Conservation (phyloP, 2,113 vertebrate species). For the Cranoglanis bouderius region DNA sequence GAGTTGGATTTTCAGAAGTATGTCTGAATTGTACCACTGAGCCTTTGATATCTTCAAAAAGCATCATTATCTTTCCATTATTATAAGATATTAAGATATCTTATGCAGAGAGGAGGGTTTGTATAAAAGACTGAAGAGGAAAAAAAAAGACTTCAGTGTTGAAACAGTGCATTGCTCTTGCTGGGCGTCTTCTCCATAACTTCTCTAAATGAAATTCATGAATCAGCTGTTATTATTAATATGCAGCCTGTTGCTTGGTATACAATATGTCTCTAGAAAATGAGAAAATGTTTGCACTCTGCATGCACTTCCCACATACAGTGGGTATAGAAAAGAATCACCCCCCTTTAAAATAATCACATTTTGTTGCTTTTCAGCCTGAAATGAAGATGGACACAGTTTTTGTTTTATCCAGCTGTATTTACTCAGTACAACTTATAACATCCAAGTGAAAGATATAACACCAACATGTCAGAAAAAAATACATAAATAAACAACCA, state of each 20-base stretch:
- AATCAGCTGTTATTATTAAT: neutral
- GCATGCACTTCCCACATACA: neutral
- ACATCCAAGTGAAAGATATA: no score
- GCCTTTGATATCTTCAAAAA: slow-evolving; percentile 44
- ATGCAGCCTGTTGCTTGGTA: neutral
- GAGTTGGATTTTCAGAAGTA: neutral
- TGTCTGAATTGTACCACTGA: slow-evolving; percentile 28
- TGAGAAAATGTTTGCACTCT: neutral
- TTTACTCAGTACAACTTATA: no score
- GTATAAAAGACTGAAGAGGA: neutral
- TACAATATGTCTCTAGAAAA: neutral
- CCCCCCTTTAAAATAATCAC: no score
- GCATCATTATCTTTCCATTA: slow-evolving; percentile 40
- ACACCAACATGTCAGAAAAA: no score
- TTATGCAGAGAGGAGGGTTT: neutral
- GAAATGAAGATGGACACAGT: no score
- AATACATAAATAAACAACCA: no score
- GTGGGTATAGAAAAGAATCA: no score
- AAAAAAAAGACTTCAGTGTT: neutral
- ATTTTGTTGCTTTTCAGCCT: no score
- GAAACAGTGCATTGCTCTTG: neutral
- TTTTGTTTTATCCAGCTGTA: no score
- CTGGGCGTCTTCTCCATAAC: neutral
- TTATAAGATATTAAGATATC: no score
- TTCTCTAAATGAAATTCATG: neutral